Base-by-base conservation (phyloP, 1,140 invertebrate species). In the Spodoptera litura region DNA sequence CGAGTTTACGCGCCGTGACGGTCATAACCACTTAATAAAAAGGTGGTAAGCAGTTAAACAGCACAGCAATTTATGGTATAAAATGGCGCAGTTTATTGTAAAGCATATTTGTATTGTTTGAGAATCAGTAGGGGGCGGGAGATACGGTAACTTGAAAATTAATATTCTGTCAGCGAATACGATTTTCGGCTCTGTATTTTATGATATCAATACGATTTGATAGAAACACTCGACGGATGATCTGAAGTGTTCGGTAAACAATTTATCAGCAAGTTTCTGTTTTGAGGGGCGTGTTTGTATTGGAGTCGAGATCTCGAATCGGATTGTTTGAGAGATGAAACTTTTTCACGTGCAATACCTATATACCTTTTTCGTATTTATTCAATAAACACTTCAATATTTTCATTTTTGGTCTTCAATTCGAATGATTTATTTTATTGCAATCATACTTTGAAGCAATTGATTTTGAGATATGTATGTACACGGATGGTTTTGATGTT, bases 151-250 rank as follows among this genome's bases (percentile, higher is more conserved):
- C 71, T 55, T 11, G 80, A 72, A 81, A 83, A 83, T 84, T 84
- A 84, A 84, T 86, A 86, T 81, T 81, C 83, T 84, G 82, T 88
- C 85, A 79, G 79, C 82, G 80, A 74, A 83, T 72, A 35, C 79
- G 80, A 81, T 85, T 83, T 86, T 79, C 72, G 81, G 79, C 25
- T 52, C 53, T 66, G 80, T 85, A 78, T 79, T 83, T 85, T 83
- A 87, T 81, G 80, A 84, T 85, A 85, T 85, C 84, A 55, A 70
- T 58, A 78, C 80, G 80, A 81, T 87, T 80, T 74, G 72, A 77
- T 77, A 62, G 52, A 77, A 80, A 83, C 70, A 53, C 64, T 82
- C 71, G 58, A 75, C 20, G 58, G 62, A 83, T 78, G 75, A 82
- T 83, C 79, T 81, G 59, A 73, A 81, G 77, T 79, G 76, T 59